A percentile compares a stretch with the other conserved stretches of the same genome.
phyloP scores from a whole-genome alignment of 2,888 invertebrate genomes.

The Cerceris rybyensis region DNA sequence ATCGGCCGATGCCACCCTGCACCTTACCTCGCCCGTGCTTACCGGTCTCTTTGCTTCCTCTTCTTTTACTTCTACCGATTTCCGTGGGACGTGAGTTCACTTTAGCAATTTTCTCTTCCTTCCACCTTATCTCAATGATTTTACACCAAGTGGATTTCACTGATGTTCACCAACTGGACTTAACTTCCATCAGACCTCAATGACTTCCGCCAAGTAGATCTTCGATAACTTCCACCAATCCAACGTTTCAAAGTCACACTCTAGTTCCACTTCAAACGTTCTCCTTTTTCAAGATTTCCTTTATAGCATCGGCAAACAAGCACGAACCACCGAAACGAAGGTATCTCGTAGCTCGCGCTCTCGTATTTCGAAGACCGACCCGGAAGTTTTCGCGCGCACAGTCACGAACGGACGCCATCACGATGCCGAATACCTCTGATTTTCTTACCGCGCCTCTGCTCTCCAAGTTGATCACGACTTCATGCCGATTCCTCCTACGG shows the following conservation, averaged over 20 bases:
- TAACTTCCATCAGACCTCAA: no score
- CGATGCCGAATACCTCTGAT: constrained; percentile 40
- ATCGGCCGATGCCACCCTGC: constrained; percentile 53
- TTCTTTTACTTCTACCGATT: constrained; percentile 5
- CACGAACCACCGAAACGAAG: constrained; percentile 42
- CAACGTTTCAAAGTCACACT: no score
- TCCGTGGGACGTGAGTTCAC: constrained; percentile 7
- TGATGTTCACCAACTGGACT: no score
- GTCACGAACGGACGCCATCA: constrained; percentile 51
- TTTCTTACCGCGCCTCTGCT: constrained; percentile 32
- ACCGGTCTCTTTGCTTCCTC: constrained; percentile 4
- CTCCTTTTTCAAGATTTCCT: neutral
- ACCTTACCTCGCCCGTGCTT: constrained; percentile 47
- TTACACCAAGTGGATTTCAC: no score
- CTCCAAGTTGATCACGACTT: constrained; percentile 33
- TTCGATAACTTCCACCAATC: no score
- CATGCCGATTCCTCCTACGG: neutral
- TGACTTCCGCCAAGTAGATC: no score
- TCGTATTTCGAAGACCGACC: constrained; percentile 51
- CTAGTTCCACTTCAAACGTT: no score
- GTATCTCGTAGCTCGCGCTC: constrained; percentile 37
- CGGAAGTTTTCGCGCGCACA: constrained; percentile 44
- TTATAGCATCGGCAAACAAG: constrained; percentile 10
- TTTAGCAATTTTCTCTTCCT: neutral
- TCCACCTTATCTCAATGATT: no score